Evolutionary conservation across 2,113 vertebrate genomes (phyloP).

Genomic region (Turdus rufiventris): DNA sequence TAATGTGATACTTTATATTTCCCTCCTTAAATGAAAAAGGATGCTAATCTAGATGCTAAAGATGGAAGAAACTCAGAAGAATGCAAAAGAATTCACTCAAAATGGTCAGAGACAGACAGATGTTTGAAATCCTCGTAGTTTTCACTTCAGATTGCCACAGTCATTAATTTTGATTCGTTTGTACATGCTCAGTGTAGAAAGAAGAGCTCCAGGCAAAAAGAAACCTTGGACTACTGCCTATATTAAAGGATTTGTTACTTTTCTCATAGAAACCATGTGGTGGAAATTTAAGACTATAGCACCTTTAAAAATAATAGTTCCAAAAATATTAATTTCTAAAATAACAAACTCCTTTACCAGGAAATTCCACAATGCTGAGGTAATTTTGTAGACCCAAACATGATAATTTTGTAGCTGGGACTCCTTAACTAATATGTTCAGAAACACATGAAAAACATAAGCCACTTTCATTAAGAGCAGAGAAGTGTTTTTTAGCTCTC

Average conservation of each 20-base stretch:
- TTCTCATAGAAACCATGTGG: neutral
- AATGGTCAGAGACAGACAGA: neutral
- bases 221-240: accelerated
- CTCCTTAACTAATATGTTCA: neutral
- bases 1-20: neutral
- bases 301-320: neutral
- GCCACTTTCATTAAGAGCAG: neutral
- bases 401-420: neutral
- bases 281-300: neutral
- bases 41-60: neutral
- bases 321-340: neutral
- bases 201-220: neutral
- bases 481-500: neutral
- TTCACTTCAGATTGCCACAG: neutral
- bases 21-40: neutral
- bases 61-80: neutral
- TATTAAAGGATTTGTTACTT: neutral
- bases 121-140: neutral
- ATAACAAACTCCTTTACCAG: neutral
- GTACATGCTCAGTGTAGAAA: neutral
- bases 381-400: neutral
- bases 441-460: neutral
- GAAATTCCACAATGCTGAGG: neutral
- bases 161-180: neutral
- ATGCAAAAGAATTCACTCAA: neutral